phyloP scores from a whole-genome alignment of 2,888 invertebrate genomes.

The Hemaris fuciformis region DNA sequence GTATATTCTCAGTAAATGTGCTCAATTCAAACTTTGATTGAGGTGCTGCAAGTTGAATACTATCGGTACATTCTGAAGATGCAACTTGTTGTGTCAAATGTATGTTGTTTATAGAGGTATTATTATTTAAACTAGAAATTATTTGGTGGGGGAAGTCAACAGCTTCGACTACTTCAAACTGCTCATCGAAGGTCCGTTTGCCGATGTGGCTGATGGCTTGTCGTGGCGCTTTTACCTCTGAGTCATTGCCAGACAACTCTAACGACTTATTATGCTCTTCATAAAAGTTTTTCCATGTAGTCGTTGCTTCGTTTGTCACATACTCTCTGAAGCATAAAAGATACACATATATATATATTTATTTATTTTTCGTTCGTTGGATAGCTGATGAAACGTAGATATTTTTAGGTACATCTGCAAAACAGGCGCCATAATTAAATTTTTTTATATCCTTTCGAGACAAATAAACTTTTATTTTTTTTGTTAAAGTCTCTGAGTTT shows the following conservation, averaged over 20 bases:
- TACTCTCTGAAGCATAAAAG: slow-evolving; percentile 69
- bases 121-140: slow-evolving; percentile 35
- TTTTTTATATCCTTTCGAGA: too few relatives aligned
- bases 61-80: slow-evolving; percentile 47
- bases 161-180: slow-evolving; percentile 64
- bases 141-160: slow-evolving; percentile 44
- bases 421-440: too few relatives aligned
- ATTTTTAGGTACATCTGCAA: too few relatives aligned
- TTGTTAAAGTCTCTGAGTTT: too few relatives aligned
- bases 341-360: too few relatives aligned
- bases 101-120: slow-evolving; percentile 41
- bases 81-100: slow-evolving; percentile 53
- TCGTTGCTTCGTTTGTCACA: slow-evolving; percentile 68
- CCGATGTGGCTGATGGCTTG: slow-evolving; percentile 58
- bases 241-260: slow-evolving; percentile 66
- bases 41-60: slow-evolving; percentile 44
- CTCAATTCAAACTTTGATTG: slow-evolving; percentile 58
- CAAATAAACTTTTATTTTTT: too few relatives aligned
- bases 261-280: slow-evolving; percentile 70
- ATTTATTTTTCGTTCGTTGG: too few relatives aligned
- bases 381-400: too few relatives aligned
- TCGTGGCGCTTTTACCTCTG: slow-evolving; percentile 39
- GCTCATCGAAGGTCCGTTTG: slow-evolving; percentile 58
- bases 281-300: slow-evolving; percentile 74
- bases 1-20: slow-evolving; percentile 53